These are phyloP conservation scores for Scalopus aquaticus DNA, from an alignment of 2,113 vertebrate species.

Conservation along the genomic window DNA sequence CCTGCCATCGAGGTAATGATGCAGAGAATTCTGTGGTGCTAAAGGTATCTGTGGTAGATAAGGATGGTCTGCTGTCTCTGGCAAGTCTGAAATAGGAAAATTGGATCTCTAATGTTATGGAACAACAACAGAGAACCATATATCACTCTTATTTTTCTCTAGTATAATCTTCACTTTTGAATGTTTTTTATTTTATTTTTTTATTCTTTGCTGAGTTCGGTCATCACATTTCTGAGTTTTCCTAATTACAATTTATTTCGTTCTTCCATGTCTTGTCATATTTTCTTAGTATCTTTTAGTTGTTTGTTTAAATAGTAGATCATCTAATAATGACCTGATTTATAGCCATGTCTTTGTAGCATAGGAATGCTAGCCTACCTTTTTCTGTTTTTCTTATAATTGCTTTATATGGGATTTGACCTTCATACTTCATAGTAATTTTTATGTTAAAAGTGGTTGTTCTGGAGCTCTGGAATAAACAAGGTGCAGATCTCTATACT, in stretches of 20 bases:
- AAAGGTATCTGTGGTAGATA: not conserved
- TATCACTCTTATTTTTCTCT: not conserved
- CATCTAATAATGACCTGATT: not conserved
- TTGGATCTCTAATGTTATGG: no score
- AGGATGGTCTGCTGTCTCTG: not conserved
- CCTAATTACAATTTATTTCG: not conserved
- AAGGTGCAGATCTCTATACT: not conserved
- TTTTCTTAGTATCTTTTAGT: not conserved
- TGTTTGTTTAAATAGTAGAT: not conserved
- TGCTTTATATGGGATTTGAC: not conserved
- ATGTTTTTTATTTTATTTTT: not conserved
- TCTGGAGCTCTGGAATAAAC: not conserved
- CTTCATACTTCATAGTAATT: not conserved
- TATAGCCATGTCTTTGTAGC: not conserved
- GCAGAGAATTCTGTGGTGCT: not conserved
- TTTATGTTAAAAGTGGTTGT: constrained; percentile 3
- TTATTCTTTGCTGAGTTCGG: not conserved
- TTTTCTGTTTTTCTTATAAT: not conserved
- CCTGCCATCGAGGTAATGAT: not conserved
- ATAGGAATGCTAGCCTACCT: not conserved
- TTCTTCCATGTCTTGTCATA: not conserved
- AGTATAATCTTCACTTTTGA: not conserved
- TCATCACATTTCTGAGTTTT: not conserved
- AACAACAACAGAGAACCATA: no score
- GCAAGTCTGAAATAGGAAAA: not conserved